Evolutionary conservation across 2,888 invertebrate species (phyloP), one percentile per base, ranked within the genome.

Genomic region (Nomada lathburiana): DNA sequence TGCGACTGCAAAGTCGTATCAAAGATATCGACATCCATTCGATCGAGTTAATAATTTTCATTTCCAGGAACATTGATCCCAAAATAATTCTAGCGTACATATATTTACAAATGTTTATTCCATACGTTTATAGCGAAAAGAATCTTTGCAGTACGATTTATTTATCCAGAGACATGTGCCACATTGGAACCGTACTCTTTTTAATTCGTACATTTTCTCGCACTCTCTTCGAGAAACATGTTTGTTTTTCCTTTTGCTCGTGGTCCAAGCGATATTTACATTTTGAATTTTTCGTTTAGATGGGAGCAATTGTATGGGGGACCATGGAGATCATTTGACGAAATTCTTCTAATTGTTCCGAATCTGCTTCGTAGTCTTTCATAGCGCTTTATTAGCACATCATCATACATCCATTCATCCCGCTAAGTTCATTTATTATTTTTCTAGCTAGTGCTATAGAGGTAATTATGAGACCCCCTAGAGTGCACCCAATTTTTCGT

Each of bases 261-360:
- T 55, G 10, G 44, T 36, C 59, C 26, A 36, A 57, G 64, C 29
- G 70, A 78, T 81, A 82, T 75, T 83, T 29, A 73, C 72, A 68
- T 47, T 64, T 18, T 83, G 70, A 72, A 87, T 92, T 92, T 92
- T 89, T 90, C 90, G 86, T 92, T 82, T 86, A 94, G 94, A 94
- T 94, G 94, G 94, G 86, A 93, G 93, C 93, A 93, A 94, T 89
- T 94, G 93, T 92, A 94, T 93, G 93, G 92, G 93, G 89, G 92
- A 93, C 89, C 90, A 90, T 90, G 92, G 92, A 89, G 90, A 92
- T 90, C 90, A 91, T 90, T 86, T 89, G 88, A 91, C 88, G 85
- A 92, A 92, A 92, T 91, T 92, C 92, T 93, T 92, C 90, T 93
- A 92, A 92, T 88, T 86, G 89, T 90, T 92, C 91, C 89, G 91